Evolutionary conservation across 37 sponge, comb jelly and placozoan species (phyloP).

Genomic region (Dysidea cf. avara): DNA sequence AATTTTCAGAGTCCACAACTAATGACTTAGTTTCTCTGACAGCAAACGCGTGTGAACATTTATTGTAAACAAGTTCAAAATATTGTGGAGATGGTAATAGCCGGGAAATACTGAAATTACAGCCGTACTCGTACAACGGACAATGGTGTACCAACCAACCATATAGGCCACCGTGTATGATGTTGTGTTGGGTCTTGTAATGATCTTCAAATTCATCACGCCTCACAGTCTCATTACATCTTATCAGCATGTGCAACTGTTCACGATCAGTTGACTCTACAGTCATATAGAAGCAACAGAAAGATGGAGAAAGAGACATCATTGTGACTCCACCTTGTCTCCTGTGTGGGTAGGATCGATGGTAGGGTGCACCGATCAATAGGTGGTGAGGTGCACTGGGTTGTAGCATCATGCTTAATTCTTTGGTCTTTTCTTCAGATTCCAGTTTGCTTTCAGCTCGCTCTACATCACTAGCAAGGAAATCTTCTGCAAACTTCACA

Average conservation of each 20-base stretch:
- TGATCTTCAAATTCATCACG: conserved; percentile 20
- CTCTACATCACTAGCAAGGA: too few species aligned
- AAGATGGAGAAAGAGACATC: too few species aligned
- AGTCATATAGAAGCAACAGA: background rate
- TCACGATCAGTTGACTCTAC: background rate
- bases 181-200: conserved; percentile 5
- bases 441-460: too few species aligned
- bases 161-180: conserved; percentile 3
- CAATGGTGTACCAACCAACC: conserved; percentile 27
- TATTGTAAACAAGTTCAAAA: background rate
- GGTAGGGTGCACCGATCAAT: too few species aligned
- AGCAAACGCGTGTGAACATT: background rate
- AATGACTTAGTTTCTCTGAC: background rate
- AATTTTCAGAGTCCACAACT: background rate
- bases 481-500: background rate
- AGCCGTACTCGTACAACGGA: conserved; percentile 16
- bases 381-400: too few species aligned
- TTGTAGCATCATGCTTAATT: too few species aligned
- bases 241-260: too few species aligned
- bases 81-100: background rate
- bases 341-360: too few species aligned
- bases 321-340: too few species aligned
- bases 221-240: conserved; percentile 3
- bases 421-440: too few species aligned
- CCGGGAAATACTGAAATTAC: conserved; percentile 13